Percentiles rank a stretch among this genome's conserved stretches.
phyloP scores from a whole-genome alignment of 2,888 invertebrate genomes.

The Drosophila meridiana region DNA sequence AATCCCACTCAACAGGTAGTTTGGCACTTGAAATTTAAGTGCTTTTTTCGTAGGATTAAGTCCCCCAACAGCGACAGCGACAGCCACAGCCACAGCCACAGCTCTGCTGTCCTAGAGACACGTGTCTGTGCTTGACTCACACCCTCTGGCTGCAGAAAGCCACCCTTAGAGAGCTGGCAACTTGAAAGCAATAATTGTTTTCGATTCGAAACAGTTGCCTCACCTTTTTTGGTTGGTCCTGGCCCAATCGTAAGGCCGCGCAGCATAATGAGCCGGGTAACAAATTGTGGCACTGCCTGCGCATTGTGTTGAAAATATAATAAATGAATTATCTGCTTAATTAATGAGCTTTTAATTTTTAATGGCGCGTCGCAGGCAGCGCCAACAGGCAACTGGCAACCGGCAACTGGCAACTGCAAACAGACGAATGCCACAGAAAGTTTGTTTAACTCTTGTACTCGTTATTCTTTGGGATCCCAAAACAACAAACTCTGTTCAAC shows the following conservation, averaged over 20 bases:
- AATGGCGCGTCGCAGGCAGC: slow-evolving; percentile 71
- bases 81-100: slow-evolving; percentile 29
- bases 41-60: slow-evolving; percentile 64
- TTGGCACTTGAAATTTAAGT: slow-evolving; percentile 60
- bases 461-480: slow-evolving; percentile 41
- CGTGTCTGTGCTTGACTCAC: slow-evolving; percentile 47
- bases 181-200: slow-evolving; percentile 72
- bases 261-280: slow-evolving; percentile 72
- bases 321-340: slow-evolving; percentile 84
- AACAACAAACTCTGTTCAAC: slow-evolving; percentile 29
- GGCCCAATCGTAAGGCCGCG: slow-evolving; percentile 25
- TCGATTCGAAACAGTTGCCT: slow-evolving; percentile 71
- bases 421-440: slow-evolving; percentile 48
- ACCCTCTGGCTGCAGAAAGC: slow-evolving; percentile 13
- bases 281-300: slow-evolving; percentile 64
- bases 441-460: slow-evolving; percentile 60
- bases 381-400: slow-evolving; percentile 8
- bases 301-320: slow-evolving; percentile 82
- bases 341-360: slow-evolving; percentile 85
- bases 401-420: slow-evolving; percentile 5
- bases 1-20: slow-evolving; percentile 62
- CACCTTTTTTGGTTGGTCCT: slow-evolving; percentile 27
- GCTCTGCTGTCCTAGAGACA: slow-evolving; percentile 59
- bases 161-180: slow-evolving; percentile 32
- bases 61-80: slow-evolving; percentile 23